Percentiles rank a stretch among this genome's conserved stretches.
These are phyloP conservation scores for Zonitis immaculata DNA, from an alignment of 2,888 invertebrate genomes.

Conservation along the genomic window DNA sequence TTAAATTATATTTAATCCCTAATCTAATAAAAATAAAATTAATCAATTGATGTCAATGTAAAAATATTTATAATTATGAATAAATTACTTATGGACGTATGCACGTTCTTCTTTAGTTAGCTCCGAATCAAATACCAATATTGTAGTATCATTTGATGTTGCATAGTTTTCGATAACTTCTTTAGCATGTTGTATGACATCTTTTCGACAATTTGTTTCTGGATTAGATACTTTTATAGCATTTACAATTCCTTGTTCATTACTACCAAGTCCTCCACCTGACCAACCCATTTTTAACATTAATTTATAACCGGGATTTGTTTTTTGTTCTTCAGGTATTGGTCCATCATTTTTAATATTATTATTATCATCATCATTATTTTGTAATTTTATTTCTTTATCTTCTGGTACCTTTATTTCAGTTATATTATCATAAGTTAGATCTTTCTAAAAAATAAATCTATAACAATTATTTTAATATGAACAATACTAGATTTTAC, in stretches of 20 bases:
- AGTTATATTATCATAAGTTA: neutral
- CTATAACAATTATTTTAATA: neutral
- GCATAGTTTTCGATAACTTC: constrained; percentile 4
- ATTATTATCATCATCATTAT: constrained; percentile 4
- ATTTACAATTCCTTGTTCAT: constrained; percentile 12
- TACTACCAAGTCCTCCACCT: constrained; percentile 9
- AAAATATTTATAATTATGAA: neutral
- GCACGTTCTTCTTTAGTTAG: constrained; percentile 11
- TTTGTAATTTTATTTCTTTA: neutral
- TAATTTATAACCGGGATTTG: constrained; percentile 9
- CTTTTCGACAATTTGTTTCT: neutral
- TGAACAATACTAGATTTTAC: neutral
- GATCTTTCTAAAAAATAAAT: neutral
- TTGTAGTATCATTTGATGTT: neutral
- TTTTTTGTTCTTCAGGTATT: neutral
- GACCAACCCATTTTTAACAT: constrained; percentile 14
- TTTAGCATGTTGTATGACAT: constrained; percentile 1
- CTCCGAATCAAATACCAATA: constrained; percentile 9
- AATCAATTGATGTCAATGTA: neutral
- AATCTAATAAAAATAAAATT: constrained; percentile 1
- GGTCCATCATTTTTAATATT: constrained; percentile 1
- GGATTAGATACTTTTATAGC: constrained; percentile 4
- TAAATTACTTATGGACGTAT: constrained; percentile 6
- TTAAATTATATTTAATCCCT: constrained; percentile 7
- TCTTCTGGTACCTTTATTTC: neutral